Conservation (phyloP, 1,140 invertebrate genomes). For the Heliconius melpomene region DNA sequence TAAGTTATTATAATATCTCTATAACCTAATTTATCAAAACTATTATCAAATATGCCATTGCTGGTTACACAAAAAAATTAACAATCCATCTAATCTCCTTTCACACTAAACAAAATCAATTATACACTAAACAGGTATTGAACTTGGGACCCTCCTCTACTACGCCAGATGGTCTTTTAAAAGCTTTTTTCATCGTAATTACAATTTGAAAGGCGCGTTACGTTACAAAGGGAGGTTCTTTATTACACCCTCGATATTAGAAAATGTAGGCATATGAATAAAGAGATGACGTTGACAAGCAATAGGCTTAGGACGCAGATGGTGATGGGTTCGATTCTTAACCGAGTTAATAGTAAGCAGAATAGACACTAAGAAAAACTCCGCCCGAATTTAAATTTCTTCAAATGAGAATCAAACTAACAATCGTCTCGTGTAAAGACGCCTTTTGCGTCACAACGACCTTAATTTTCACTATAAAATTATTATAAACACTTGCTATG, state of each 20-base stretch:
- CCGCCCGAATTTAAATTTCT: too few species aligned
- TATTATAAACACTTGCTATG: too few species aligned
- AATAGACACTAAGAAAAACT: too few species aligned
- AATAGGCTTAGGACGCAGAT: too few species aligned
- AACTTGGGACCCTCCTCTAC: background rate
- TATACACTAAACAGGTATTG: background rate
- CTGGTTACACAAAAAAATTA: background rate
- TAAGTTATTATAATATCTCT: background rate
- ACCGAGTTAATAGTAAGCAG: too few species aligned
- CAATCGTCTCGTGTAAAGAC: too few species aligned
- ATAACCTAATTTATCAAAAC: background rate
- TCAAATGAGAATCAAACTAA: too few species aligned
- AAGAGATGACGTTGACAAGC: too few species aligned
- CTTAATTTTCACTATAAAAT: too few species aligned
- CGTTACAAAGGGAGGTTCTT: background rate
- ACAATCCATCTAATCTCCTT: background rate
- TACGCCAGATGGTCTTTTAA: conserved; percentile 2
- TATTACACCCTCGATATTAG: conserved; percentile 1
- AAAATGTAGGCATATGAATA: background rate
- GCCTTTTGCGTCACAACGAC: too few species aligned
- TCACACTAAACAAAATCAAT: conserved; percentile 1
- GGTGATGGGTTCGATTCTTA: too few species aligned
- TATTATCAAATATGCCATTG: background rate
- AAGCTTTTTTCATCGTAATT: background rate
- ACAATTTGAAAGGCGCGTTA: background rate